phyloP scores from a whole-genome alignment of 2,888 invertebrate genomes.

The Clitarchus hookeri region DNA sequence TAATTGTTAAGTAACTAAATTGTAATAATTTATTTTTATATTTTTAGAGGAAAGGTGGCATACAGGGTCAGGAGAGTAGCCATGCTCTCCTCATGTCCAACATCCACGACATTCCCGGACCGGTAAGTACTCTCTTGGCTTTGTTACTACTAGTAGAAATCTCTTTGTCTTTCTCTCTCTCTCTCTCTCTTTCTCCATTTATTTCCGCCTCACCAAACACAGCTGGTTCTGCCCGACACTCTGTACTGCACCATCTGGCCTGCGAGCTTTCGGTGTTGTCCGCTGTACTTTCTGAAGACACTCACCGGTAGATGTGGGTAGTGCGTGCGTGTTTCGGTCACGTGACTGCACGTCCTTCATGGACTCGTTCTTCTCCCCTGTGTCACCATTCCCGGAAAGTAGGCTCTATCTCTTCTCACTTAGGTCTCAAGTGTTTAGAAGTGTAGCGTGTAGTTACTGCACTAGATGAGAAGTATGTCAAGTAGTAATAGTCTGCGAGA shows the following conservation, averaged over 20 bases:
- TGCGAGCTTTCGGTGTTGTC: not conserved
- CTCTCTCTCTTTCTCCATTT: conserved; percentile 29
- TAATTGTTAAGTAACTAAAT: not conserved
- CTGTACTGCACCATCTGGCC: not conserved
- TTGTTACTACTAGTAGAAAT: conserved; percentile 22
- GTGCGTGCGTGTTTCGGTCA: not conserved
- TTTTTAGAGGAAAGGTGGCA: conserved; percentile 57
- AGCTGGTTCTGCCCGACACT: not conserved
- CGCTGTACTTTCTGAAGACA: not conserved
- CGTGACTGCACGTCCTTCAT: not conserved
- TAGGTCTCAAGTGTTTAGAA: not conserved
- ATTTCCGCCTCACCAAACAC: not conserved
- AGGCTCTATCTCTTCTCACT: not conserved
- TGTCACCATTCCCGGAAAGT: not conserved
- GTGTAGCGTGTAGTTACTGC: not conserved
- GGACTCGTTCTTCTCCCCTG: not conserved
- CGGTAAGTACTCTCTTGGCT: conserved; percentile 57
- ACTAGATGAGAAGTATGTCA: not conserved
- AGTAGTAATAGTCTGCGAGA: not conserved
- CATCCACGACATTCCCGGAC: conserved; percentile 63
- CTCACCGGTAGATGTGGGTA: not conserved
- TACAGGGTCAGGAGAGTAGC: conserved; percentile 54
- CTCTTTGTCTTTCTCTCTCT: conserved; percentile 26
- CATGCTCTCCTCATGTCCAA: conserved; percentile 62
- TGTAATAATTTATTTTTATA: conserved; percentile 21